phyloP scores from a whole-genome alignment of 2,888 invertebrate genomes.

The Zele albiditarsus region DNA sequence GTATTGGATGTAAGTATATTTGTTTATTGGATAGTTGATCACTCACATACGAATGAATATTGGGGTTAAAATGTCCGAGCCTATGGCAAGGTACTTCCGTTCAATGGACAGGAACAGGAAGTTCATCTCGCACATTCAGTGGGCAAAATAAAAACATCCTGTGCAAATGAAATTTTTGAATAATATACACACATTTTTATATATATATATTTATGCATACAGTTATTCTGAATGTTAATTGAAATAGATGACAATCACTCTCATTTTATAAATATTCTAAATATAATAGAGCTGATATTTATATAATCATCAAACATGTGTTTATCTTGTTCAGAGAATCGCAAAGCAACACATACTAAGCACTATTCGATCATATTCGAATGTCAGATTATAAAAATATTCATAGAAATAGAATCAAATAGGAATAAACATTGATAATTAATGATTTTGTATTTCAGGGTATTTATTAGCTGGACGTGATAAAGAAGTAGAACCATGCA shows the following conservation, averaged over 20 bases:
- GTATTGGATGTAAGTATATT: constrained; percentile 64
- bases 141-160: constrained; percentile 71
- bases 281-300: neutral
- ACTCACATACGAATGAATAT: constrained; percentile 50
- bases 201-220: constrained; percentile 22
- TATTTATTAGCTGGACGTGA: constrained; percentile 46
- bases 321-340: neutral
- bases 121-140: constrained; percentile 64
- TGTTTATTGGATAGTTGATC: neutral
- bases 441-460: constrained; percentile 55
- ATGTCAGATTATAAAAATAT: neutral
- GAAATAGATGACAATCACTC: neutral
- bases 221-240: neutral
- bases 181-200: constrained; percentile 39
- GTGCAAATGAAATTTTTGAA: constrained; percentile 64
- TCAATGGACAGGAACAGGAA: constrained; percentile 72
- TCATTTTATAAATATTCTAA: neutral
- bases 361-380: neutral
- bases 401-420: neutral
- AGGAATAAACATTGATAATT: neutral
- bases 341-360: neutral
- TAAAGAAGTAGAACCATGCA: constrained; percentile 60
- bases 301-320: neutral
- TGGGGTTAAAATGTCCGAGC: constrained; percentile 61
- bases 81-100: constrained; percentile 72